Evolutionary conservation across 2,888 invertebrate species (phyloP).

Genomic region (Bugulina stolonifera): DNA sequence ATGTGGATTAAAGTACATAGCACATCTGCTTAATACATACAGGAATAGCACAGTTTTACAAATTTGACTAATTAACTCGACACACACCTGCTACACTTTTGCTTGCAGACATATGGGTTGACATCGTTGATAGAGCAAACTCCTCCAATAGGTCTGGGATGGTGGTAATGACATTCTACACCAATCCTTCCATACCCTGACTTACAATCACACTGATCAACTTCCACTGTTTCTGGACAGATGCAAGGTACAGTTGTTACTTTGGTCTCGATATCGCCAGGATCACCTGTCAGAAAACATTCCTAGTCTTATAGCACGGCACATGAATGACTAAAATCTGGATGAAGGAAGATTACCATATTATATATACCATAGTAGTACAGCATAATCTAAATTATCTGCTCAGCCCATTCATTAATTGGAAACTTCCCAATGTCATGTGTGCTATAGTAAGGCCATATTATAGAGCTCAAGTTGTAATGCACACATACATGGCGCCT

Average conservation of each 20-base stretch:
- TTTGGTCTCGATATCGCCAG: neutral
- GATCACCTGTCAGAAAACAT: neutral
- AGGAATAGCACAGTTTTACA: too few relatives aligned
- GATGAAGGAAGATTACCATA: too few relatives aligned
- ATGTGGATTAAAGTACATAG: too few relatives aligned
- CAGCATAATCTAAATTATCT: too few relatives aligned
- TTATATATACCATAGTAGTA: too few relatives aligned
- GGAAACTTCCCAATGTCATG: too few relatives aligned
- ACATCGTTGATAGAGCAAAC: neutral
- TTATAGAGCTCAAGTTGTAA: neutral
- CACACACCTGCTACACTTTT: constrained; percentile 2
- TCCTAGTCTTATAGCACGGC: too few relatives aligned
- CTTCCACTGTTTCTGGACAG: neutral
- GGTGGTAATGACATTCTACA: neutral
- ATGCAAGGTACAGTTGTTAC: neutral
- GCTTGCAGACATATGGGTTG: neutral
- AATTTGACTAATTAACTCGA: too few relatives aligned
- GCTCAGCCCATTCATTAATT: too few relatives aligned
- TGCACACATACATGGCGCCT: neutral
- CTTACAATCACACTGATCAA: constrained; percentile 9
- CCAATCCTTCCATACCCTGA: constrained; percentile 4
- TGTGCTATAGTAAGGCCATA: too few relatives aligned
- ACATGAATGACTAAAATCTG: too few relatives aligned
- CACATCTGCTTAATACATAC: too few relatives aligned
- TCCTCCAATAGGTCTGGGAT: constrained; percentile 1